Conservation (phyloP, 2,113 vertebrate genomes). For the Corythaixoides concolor region DNA sequence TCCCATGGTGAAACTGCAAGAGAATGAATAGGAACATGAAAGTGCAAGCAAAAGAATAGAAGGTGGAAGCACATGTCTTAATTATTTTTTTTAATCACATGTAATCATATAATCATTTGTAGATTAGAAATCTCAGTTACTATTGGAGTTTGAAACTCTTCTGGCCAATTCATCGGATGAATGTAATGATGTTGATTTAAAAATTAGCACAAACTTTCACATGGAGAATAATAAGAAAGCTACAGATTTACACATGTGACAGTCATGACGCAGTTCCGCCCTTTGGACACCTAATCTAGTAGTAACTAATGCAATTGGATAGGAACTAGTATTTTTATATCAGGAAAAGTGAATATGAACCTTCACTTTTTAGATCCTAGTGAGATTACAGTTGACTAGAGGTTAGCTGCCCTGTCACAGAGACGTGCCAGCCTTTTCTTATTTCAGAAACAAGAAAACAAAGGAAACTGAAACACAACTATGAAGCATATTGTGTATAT, state of each 20-base stretch:
- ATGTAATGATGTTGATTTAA: not conserved
- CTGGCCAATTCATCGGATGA: not conserved
- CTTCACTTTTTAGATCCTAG: not conserved
- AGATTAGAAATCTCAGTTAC: not conserved
- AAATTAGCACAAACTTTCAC: not conserved
- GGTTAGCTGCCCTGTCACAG: not conserved
- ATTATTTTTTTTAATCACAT: no score
- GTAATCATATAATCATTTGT: not conserved
- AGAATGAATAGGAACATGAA: fast-evolving
- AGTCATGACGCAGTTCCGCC: not conserved
- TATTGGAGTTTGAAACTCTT: not conserved
- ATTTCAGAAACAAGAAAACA: not conserved
- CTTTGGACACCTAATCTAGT: not conserved
- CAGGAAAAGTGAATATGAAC: not conserved
- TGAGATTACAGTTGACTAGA: not conserved
- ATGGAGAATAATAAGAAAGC: not conserved
- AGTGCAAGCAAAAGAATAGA: not conserved
- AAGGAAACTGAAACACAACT: not conserved
- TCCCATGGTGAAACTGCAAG: not conserved
- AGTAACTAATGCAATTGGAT: not conserved
- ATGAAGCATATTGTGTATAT: not conserved
- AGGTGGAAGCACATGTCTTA: not conserved
- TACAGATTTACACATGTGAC: not conserved
- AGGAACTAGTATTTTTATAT: not conserved
- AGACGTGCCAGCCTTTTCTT: not conserved